These are phyloP conservation scores for Amphiura filiformis DNA, from an alignment of 35 echinoderm and acorn worm species.

Conservation along the genomic window DNA sequence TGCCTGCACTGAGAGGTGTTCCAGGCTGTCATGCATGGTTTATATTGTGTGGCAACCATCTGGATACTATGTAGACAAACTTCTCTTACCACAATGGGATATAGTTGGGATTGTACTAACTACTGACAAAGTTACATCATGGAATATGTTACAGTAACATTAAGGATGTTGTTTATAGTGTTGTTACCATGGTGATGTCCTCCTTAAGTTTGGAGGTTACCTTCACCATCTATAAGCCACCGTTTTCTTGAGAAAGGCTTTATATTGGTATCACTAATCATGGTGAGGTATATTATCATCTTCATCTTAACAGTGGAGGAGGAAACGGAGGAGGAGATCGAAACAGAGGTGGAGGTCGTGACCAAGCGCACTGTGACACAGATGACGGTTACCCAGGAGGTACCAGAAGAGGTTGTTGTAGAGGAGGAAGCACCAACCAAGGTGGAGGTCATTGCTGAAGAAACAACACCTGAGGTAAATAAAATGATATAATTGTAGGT, in stretches of 20 bases:
- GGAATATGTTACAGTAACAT: too few species aligned
- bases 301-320: conserved; percentile 11
- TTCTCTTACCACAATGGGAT: too few species aligned
- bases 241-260: too few species aligned
- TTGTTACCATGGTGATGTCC: not conserved
- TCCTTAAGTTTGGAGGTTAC: not conserved
- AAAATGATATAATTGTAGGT: too few species aligned
- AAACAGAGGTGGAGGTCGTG: conserved; percentile 1
- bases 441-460: conserved; percentile 15
- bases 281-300: not conserved
- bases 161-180: not conserved
- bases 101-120: too few species aligned
- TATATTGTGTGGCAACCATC: too few species aligned
- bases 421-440: conserved; percentile 11
- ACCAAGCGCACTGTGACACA: conserved; percentile 1
- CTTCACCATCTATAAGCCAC: not conserved
- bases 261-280: not conserved
- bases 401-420: conserved; percentile 7
- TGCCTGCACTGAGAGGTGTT: too few species aligned
- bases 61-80: too few species aligned
- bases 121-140: too few species aligned
- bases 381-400: not conserved
- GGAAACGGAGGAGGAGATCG: not conserved
- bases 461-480: not conserved
- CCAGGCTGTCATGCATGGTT: too few species aligned